Conservation (phyloP, 1,140 invertebrate species). For the Aphelinus atriplicis region DNA sequence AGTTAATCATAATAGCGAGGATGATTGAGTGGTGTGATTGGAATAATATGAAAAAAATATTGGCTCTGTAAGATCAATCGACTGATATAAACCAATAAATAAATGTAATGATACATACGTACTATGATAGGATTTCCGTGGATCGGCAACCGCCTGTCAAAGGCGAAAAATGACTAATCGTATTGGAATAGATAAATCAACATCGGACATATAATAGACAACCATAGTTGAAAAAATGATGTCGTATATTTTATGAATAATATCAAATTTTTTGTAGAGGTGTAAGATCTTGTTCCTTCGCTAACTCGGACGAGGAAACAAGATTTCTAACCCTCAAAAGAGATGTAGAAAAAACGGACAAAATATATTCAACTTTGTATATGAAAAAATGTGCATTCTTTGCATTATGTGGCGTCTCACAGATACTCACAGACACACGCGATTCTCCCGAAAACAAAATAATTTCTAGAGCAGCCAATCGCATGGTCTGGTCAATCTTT, state of each 20-base stretch:
- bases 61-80: conserved; percentile 34
- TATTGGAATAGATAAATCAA: conserved; percentile 10
- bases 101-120: conserved; percentile 33
- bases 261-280: conserved; percentile 24
- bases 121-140: conserved; percentile 24
- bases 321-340: neutral
- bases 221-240: conserved; percentile 16
- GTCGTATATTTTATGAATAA: conserved; percentile 45
- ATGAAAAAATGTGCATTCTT: conserved; percentile 7
- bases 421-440: neutral
- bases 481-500: conserved; percentile 22
- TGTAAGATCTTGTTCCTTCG: neutral
- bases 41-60: conserved; percentile 19
- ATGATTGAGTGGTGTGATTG: too few species aligned
- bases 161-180: neutral
- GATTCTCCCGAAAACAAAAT: conserved; percentile 16
- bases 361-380: conserved; percentile 14
- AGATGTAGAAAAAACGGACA: conserved; percentile 1
- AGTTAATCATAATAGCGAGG: too few species aligned
- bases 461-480: conserved; percentile 34
- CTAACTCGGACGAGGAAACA: neutral
- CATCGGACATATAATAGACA: neutral
- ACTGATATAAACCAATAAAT: conserved; percentile 38
- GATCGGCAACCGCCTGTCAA: conserved; percentile 21
- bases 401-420: neutral